Percentiles rank a stretch among this genome's conserved stretches.
Conservation (phyloP, 2,113 vertebrate species). For the Herpailurus yagouaroundi region DNA sequence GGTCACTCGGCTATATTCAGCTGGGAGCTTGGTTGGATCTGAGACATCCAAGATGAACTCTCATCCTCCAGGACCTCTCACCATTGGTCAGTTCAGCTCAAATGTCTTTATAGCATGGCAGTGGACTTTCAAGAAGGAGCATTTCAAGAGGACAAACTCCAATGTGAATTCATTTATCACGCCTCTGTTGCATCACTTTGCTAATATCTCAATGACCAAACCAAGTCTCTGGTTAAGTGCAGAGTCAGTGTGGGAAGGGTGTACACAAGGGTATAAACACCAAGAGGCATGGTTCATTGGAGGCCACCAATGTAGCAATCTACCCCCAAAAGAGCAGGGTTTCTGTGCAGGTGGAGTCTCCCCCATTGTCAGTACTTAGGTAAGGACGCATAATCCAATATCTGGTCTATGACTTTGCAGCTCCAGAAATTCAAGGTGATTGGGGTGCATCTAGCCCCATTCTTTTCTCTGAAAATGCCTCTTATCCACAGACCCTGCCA, state of each 20-base stretch:
- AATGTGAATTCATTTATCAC: background rate
- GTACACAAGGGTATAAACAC: background rate
- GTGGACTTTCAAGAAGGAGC: background rate
- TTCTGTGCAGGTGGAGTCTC: background rate
- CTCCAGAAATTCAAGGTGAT: background rate
- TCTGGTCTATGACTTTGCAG: background rate
- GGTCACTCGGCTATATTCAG: background rate
- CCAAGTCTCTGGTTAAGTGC: background rate
- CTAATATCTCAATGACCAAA: background rate
- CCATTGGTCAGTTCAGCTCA: background rate
- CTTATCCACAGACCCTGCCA: background rate
- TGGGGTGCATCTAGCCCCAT: background rate
- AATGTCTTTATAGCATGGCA: background rate
- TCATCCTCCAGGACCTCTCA: background rate
- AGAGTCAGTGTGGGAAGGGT: background rate
- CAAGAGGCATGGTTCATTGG: background rate
- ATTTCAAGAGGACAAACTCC: background rate
- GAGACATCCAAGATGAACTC: background rate
- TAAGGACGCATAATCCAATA: background rate
- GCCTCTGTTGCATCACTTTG: background rate
- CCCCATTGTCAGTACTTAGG: background rate
- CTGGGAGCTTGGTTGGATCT: background rate
- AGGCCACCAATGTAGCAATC: background rate
- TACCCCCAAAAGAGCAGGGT: background rate
- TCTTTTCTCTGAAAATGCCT: background rate